Evolutionary conservation across 2,113 vertebrate genomes (phyloP).

Genomic region (Heterotilapia buettikoferi): DNA sequence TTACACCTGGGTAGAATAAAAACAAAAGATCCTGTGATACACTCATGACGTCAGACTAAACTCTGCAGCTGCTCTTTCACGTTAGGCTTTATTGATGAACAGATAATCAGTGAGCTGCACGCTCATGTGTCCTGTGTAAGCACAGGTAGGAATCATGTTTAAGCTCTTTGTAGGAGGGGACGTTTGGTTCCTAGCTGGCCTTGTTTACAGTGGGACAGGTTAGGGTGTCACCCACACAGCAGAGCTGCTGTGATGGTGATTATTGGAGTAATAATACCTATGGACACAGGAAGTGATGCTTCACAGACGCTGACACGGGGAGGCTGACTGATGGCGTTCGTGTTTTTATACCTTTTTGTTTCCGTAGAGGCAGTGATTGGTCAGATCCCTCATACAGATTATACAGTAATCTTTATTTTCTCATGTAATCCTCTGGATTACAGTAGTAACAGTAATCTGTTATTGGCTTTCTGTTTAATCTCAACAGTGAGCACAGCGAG

Average conservation of each 20-base stretch:
- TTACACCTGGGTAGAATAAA: not conserved
- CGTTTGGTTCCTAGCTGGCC: not conserved
- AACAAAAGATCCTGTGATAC: not conserved
- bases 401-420: not conserved
- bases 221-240: not conserved
- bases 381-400: not conserved
- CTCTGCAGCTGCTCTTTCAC: not conserved
- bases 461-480: not conserved
- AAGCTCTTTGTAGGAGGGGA: not conserved
- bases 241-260: not conserved
- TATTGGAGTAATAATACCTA: not conserved
- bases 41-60: not conserved
- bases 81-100: not conserved
- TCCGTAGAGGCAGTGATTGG: not conserved
- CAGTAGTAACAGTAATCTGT: rapidly evolving
- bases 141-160: not conserved
- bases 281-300: not conserved
- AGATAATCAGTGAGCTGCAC: not conserved
- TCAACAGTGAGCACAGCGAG: not conserved
- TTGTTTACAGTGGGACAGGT: not conserved
- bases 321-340: not conserved
- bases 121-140: not conserved
- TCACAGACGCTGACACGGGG: not conserved
- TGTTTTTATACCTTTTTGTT: not conserved
- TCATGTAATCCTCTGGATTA: not conserved